Conservation (phyloP, 2,888 invertebrate genomes). For the Notocelia uddmanniana region DNA sequence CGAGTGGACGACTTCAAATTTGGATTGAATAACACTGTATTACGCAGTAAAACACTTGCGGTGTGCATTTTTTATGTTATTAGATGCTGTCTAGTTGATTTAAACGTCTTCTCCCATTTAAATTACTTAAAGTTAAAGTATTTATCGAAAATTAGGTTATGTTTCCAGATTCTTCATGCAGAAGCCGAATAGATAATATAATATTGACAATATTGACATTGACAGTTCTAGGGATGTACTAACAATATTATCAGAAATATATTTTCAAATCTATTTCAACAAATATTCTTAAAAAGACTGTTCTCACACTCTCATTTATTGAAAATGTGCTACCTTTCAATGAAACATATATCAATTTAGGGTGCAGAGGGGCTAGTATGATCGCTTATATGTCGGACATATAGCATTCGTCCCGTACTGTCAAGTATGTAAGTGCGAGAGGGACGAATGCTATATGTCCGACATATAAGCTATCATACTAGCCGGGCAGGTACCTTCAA, state of each 20-base stretch:
- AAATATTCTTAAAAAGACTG: background rate
- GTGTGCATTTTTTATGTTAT: slow-evolving; percentile 69
- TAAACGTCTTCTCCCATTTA: slow-evolving; percentile 62
- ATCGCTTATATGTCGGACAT: too few relatives aligned
- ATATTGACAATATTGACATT: slow-evolving; percentile 43
- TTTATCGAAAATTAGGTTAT: slow-evolving; percentile 66
- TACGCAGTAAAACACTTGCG: slow-evolving; percentile 71
- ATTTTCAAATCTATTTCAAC: background rate
- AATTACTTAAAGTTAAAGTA: slow-evolving; percentile 48
- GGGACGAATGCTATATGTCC: too few relatives aligned
- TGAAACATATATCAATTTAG: too few relatives aligned
- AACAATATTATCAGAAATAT: background rate
- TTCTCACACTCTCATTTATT: too few relatives aligned
- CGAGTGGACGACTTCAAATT: slow-evolving; percentile 65
- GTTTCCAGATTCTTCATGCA: slow-evolving; percentile 76
- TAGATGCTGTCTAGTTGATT: slow-evolving; percentile 40
- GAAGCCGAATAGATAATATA: slow-evolving; percentile 46
- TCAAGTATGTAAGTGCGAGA: too few relatives aligned
- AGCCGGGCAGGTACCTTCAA: background rate
- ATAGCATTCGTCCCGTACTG: too few relatives aligned
- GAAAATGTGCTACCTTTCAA: too few relatives aligned
- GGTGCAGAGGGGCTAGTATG: too few relatives aligned
- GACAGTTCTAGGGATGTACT: slow-evolving; percentile 18
- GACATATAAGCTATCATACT: background rate
- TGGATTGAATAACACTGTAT: slow-evolving; percentile 65